A percentile compares a stretch with the other conserved stretches of the same genome.
These are phyloP conservation scores for Anthoscopus minutus DNA, from an alignment of 2,113 vertebrate genomes.

Conservation along the genomic window DNA sequence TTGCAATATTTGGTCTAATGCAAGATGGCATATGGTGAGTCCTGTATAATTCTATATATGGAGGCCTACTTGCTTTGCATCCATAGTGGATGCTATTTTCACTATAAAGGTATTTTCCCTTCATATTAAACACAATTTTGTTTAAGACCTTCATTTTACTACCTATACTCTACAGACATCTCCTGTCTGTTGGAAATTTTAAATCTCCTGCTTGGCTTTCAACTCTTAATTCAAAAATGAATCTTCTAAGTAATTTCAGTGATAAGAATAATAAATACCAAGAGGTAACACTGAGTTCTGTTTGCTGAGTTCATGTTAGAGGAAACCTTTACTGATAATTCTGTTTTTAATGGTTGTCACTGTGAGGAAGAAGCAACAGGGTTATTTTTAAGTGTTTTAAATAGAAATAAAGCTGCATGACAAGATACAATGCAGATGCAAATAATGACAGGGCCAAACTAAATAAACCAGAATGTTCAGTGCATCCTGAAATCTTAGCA, in stretches of 20 bases:
- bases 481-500: background rate
- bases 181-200: background rate
- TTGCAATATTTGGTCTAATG: background rate
- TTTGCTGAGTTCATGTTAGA: background rate
- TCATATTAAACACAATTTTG: background rate
- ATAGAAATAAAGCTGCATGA: background rate
- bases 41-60: background rate
- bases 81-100: background rate
- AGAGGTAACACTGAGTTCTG: background rate
- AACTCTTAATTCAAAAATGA: background rate
- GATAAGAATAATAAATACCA: background rate
- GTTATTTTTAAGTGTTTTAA: constrained; percentile 1
- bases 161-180: background rate
- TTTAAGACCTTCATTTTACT: background rate
- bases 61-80: background rate
- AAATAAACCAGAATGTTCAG: constrained; percentile 33
- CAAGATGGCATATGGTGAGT: background rate
- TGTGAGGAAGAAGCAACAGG: background rate
- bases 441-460: background rate
- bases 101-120: background rate
- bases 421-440: constrained; percentile 14
- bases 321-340: background rate
- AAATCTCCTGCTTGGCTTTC: background rate
- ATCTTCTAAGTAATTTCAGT: background rate
- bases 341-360: background rate